Evolutionary conservation across 2,797 vertebrate species (phyloP).

Genomic region (Phataginus tetradactyla): DNA sequence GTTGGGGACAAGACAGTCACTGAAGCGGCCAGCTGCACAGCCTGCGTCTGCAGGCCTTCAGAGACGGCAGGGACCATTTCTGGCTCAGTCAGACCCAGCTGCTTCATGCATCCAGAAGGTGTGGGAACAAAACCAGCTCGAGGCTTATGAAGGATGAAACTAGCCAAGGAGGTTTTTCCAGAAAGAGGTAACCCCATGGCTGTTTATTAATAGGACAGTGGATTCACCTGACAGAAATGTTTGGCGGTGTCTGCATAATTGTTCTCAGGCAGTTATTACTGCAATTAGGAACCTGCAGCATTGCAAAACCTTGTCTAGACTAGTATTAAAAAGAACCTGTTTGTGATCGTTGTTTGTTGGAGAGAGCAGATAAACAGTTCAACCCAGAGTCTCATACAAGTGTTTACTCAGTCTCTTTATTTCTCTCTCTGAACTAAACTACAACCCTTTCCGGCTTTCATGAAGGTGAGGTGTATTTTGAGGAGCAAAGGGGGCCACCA

Average conservation of each 20-base stretch:
- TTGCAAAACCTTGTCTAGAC: constrained; percentile 78
- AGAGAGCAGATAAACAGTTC: background rate
- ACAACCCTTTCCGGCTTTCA: background rate
- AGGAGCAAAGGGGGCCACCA: background rate
- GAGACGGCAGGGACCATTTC: constrained; percentile 52
- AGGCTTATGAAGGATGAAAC: constrained; percentile 63
- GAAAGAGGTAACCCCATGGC: constrained; percentile 74
- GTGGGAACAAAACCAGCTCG: constrained; percentile 68
- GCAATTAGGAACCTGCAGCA: constrained; percentile 74
- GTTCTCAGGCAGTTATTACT: constrained; percentile 81
- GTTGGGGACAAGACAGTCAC: constrained; percentile 61
- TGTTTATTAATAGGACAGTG: constrained; percentile 83
- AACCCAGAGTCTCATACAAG: background rate
- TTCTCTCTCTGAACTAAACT: background rate
- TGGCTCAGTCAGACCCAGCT: constrained; percentile 31
- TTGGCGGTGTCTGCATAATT: constrained; percentile 80
- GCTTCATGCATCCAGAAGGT: background rate
- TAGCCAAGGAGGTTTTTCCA: constrained; percentile 77
- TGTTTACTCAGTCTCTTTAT: background rate
- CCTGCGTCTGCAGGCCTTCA: constrained; percentile 52
- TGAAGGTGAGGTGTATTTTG: background rate
- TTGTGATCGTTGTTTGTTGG: constrained; percentile 32
- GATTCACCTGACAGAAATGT: constrained; percentile 77
- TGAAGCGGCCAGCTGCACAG: constrained; percentile 27
- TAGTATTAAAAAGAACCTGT: constrained; percentile 72